phyloP scores from a whole-genome alignment of 1,140 invertebrate species.

The Drosophila takahashii region DNA sequence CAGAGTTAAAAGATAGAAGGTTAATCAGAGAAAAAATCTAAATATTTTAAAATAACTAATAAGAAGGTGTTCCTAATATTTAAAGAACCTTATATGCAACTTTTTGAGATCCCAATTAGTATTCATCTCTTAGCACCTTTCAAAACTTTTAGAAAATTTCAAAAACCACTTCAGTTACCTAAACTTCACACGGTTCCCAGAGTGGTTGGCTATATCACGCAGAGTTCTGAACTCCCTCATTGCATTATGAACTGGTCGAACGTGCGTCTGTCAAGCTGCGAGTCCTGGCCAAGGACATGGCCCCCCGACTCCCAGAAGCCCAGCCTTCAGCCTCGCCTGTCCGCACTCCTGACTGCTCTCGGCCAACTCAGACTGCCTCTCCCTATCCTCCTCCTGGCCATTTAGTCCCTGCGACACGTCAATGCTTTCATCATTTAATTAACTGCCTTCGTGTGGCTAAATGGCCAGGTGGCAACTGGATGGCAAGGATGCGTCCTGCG shows the following conservation, averaged over 20 bases:
- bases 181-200: background rate
- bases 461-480: constrained; percentile 23
- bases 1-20: too few relatives aligned
- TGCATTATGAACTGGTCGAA: constrained; percentile 39
- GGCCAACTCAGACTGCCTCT: constrained; percentile 13
- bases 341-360: constrained; percentile 20
- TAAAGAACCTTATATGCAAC: too few relatives aligned
- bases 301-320: background rate
- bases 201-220: background rate
- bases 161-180: background rate
- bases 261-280: constrained; percentile 36
- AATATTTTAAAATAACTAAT: too few relatives aligned
- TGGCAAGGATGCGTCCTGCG: constrained; percentile 17
- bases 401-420: constrained; percentile 66
- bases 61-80: too few relatives aligned
- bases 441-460: constrained; percentile 67
- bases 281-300: constrained; percentile 13
- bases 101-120: background rate
- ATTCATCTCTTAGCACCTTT: background rate
- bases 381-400: constrained; percentile 12
- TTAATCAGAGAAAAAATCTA: too few relatives aligned
- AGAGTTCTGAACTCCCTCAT: constrained; percentile 12
- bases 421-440: constrained; percentile 83
- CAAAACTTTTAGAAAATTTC: background rate
- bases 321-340: constrained; percentile 11